These are phyloP conservation scores for Leptinotarsa haldemani DNA, from an alignment of 2,888 invertebrate species.

Conservation along the genomic window DNA sequence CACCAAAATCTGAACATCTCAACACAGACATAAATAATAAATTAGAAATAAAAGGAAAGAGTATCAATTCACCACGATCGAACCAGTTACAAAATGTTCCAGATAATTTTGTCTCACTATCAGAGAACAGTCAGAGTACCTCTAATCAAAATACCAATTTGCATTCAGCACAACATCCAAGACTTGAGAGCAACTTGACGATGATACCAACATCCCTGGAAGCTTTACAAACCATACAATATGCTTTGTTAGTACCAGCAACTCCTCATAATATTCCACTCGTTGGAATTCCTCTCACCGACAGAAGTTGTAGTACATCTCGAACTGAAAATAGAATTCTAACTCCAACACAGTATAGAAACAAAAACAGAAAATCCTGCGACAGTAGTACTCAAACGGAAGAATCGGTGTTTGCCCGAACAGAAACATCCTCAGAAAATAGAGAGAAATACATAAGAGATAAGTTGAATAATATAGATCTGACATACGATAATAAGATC, in stretches of 20 bases:
- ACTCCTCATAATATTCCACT: conserved; percentile 56
- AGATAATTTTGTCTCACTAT: conserved; percentile 20
- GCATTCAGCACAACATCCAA: conserved; percentile 42
- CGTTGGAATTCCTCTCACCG: conserved; percentile 53
- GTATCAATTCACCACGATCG: conserved; percentile 40
- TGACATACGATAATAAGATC: conserved; percentile 66
- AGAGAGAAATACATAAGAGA: conserved; percentile 58
- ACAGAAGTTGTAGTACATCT: conserved; percentile 49
- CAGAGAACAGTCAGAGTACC: conserved; percentile 24
- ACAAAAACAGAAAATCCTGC: conserved; percentile 67
- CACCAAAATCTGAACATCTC: conserved; percentile 35
- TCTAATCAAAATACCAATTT: conserved; percentile 3
- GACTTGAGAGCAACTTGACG: conserved; percentile 60
- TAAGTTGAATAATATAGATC: conserved; percentile 68
- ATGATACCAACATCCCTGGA: conserved; percentile 65
- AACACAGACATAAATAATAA: conserved; percentile 52
- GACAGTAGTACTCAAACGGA: conserved; percentile 81
- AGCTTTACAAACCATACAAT: conserved; percentile 69
- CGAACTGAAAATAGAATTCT: conserved; percentile 68
- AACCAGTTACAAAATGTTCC: conserved; percentile 6
- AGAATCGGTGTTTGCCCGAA: conserved; percentile 43
- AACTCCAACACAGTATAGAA: conserved; percentile 70
- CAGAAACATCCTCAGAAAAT: conserved; percentile 59
- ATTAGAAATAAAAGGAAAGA: conserved; percentile 42
- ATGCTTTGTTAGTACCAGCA: conserved; percentile 71